Evolutionary conservation across 2,888 invertebrate genomes (phyloP).

Genomic region (Troides aeacus): DNA sequence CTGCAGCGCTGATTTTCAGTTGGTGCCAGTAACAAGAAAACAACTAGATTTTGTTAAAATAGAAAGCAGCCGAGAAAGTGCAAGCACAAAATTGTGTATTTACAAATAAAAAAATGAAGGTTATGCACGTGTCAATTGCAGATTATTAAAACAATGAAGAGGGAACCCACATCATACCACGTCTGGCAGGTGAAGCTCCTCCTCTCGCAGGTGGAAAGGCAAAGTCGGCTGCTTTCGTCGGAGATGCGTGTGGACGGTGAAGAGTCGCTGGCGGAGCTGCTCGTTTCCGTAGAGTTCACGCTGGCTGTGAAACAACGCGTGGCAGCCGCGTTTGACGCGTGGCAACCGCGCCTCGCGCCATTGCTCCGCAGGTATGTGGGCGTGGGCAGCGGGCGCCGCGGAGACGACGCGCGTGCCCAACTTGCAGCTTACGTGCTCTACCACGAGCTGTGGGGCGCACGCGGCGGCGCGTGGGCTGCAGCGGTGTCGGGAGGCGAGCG

Average conservation of each 20-base stretch:
- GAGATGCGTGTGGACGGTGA: conserved; percentile 61
- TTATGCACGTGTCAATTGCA: conserved; percentile 49
- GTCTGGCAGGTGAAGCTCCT: conserved; percentile 89
- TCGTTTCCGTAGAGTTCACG: conserved; percentile 82
- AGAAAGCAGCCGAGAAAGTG: no score
- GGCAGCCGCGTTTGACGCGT: conserved; percentile 73
- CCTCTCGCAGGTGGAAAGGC: conserved; percentile 76
- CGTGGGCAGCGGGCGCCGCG: conserved; percentile 43
- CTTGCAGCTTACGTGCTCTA: conserved; percentile 79
- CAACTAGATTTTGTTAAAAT: no score
- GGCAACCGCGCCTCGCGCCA: conserved; percentile 73
- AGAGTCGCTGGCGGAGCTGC: conserved; percentile 55
- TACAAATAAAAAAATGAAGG: no score
- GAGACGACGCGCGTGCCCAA: conserved; percentile 58
- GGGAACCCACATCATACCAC: conserved; percentile 77
- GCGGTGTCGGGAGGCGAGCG: conserved; percentile 45
- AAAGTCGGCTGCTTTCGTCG: conserved; percentile 45
- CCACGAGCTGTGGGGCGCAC: conserved; percentile 76
- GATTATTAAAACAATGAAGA: conserved; percentile 78
- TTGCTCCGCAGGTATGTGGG: conserved; percentile 76
- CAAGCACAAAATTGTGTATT: no score
- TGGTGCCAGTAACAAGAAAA: no score
- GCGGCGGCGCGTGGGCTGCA: conserved; percentile 41
- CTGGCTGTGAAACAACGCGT: conserved; percentile 82
- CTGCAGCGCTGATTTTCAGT: no score